phyloP scores from a whole-genome alignment of 2,888 invertebrate genomes.

The Pomacea canaliculata region DNA sequence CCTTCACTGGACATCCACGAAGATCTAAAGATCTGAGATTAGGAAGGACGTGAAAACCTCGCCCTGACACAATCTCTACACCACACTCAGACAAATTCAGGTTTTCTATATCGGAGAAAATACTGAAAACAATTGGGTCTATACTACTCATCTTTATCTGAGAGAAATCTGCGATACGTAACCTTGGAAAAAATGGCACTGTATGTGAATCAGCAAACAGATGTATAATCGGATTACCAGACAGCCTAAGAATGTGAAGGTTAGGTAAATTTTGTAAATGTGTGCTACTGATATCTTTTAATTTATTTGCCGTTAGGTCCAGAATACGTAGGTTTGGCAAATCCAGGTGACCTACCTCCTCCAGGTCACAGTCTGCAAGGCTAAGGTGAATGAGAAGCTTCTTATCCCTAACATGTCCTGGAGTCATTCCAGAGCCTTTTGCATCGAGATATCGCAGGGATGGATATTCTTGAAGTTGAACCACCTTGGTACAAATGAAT shows the following conservation, averaged over 20 bases:
- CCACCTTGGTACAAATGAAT: neutral
- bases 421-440: neutral
- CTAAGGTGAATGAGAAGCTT: constrained; percentile 1
- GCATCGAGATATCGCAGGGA: neutral
- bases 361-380: neutral
- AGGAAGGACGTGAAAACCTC: neutral
- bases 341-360: neutral
- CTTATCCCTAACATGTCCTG: neutral
- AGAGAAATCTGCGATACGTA: neutral
- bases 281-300: neutral
- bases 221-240: neutral
- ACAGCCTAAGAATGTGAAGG: neutral
- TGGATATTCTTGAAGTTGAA: neutral
- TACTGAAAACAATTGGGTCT: neutral
- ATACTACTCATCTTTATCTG: neutral
- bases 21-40: neutral
- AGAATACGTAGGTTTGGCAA: neutral
- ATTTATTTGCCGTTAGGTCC: neutral
- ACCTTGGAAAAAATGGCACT: neutral
- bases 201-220: neutral
- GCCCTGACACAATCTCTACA: neutral
- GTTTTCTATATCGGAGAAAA: neutral
- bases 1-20: neutral
- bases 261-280: neutral
- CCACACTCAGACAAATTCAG: neutral